These are phyloP conservation scores for Osmerus mordax DNA, from an alignment of 2,113 vertebrate genomes.

Conservation along the genomic window DNA sequence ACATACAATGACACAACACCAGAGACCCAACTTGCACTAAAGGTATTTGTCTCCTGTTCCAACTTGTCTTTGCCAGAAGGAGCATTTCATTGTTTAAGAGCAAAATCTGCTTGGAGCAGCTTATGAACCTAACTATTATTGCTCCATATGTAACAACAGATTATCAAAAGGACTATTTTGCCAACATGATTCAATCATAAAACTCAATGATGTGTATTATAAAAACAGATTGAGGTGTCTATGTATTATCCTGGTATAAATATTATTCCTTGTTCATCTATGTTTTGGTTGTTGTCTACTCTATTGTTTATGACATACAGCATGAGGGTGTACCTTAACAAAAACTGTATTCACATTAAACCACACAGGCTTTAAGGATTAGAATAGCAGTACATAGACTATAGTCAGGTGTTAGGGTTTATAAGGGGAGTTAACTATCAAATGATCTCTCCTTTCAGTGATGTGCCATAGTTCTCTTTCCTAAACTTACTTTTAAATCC, in stretches of 20 bases:
- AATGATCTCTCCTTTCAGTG: too few relatives aligned
- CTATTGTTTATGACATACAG: neutral
- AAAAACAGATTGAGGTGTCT: too few relatives aligned
- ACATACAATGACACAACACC: constrained; percentile 29
- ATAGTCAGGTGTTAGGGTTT: too few relatives aligned
- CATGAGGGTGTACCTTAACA: neutral
- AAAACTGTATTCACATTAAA: neutral
- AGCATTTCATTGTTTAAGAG: constrained; percentile 42
- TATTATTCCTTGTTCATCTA: neutral
- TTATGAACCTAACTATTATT: constrained; percentile 23
- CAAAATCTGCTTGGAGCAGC: constrained; percentile 33
- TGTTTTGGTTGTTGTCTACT: neutral
- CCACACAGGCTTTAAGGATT: too few relatives aligned
- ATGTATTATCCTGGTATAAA: constrained; percentile 30
- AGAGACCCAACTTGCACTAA: constrained; percentile 31
- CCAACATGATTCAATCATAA: constrained; percentile 4
- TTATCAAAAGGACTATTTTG: constrained; percentile 11
- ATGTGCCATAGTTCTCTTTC: too few relatives aligned
- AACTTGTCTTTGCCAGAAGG: constrained; percentile 54
- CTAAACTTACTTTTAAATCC: too few relatives aligned
- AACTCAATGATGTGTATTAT: too few relatives aligned
- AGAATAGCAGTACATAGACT: too few relatives aligned
- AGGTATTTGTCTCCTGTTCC: constrained; percentile 53
- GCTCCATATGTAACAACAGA: constrained; percentile 22
- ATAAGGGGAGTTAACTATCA: too few relatives aligned